phyloP scores from a whole-genome alignment of 2,888 invertebrate genomes.

The Orchesella flavescens region DNA sequence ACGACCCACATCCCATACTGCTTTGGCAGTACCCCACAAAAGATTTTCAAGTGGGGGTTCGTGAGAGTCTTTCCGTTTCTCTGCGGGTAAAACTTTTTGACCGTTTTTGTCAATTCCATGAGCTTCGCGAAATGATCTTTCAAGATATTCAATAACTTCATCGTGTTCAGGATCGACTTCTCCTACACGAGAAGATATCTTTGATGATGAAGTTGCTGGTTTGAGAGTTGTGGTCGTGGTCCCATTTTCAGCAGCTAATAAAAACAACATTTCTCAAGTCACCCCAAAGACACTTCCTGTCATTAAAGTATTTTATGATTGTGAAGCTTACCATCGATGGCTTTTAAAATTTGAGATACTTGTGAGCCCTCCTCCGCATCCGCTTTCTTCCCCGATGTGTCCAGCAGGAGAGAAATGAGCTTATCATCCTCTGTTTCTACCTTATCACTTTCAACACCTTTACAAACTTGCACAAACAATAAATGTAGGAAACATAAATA shows the following conservation, averaged over 20 bases:
- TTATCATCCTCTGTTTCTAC: slow-evolving; percentile 12
- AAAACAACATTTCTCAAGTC: neutral
- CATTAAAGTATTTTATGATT: neutral
- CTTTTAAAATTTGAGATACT: slow-evolving; percentile 19
- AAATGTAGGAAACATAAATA: neutral
- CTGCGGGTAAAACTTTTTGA: neutral
- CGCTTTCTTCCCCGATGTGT: neutral
- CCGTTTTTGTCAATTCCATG: neutral
- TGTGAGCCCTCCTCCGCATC: slow-evolving; percentile 20
- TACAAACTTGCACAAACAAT: neutral
- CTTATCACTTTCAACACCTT: neutral
- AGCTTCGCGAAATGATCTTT: slow-evolving; percentile 6
- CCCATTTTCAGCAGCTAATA: slow-evolving; percentile 24
- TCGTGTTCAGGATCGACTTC: neutral
- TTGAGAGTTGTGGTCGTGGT: neutral
- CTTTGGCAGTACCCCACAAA: slow-evolving; percentile 29
- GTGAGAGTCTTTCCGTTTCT: slow-evolving; percentile 4
- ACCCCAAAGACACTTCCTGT: neutral
- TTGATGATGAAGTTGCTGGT: neutral
- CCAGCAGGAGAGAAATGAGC: slow-evolving; percentile 3
- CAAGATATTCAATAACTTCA: neutral
- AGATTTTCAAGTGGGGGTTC: slow-evolving; percentile 12
- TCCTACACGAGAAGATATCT: neutral
- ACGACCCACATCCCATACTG: slow-evolving; percentile 36
- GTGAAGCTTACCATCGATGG: slow-evolving; percentile 20